phyloP scores from a whole-genome alignment of 1,140 invertebrate species.

The Pachypeltis micranthus region DNA sequence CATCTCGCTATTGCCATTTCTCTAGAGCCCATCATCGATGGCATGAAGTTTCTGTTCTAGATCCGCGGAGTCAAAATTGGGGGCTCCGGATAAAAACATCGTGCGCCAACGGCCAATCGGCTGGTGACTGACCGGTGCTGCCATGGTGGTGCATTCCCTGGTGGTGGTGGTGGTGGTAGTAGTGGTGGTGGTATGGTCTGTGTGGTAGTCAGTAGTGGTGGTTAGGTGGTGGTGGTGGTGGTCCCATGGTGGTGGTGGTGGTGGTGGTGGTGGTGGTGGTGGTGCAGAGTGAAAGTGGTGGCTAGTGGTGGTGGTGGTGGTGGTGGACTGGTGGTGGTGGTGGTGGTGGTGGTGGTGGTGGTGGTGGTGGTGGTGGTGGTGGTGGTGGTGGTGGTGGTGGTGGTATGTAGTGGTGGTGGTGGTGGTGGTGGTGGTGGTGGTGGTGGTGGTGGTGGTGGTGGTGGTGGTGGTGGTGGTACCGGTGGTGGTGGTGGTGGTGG shows the following conservation, averaged over 20 bases:
- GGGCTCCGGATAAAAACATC: too few relatives aligned
- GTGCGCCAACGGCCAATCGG: too few relatives aligned
- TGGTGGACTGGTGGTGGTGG: conserved; percentile 11
- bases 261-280: conserved; percentile 12
- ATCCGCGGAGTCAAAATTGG: too few relatives aligned
- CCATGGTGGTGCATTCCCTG: too few relatives aligned
- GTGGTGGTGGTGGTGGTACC: conserved; percentile 19
- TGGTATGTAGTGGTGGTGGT: conserved; percentile 1
- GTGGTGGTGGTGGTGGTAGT: conserved; percentile 14
- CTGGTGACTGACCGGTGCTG: too few relatives aligned
- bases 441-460: conserved; percentile 15
- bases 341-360: background rate
- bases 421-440: conserved; percentile 16
- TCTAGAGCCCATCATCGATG: too few relatives aligned
- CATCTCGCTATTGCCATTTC: too few relatives aligned
- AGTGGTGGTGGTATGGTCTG: conserved; percentile 8
- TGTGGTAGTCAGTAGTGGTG: conserved; percentile 6
- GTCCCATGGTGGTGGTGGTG: background rate
- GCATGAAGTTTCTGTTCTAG: too few relatives aligned
- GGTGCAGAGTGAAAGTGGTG: conserved; percentile 9
- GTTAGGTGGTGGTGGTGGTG: background rate
- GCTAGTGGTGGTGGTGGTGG: conserved; percentile 14
- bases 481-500: conserved; percentile 3
- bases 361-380: conserved; percentile 18
- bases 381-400: too few relatives aligned